Conservation (phyloP, 2,888 invertebrate species). For the Siphlonurus alternatus region DNA sequence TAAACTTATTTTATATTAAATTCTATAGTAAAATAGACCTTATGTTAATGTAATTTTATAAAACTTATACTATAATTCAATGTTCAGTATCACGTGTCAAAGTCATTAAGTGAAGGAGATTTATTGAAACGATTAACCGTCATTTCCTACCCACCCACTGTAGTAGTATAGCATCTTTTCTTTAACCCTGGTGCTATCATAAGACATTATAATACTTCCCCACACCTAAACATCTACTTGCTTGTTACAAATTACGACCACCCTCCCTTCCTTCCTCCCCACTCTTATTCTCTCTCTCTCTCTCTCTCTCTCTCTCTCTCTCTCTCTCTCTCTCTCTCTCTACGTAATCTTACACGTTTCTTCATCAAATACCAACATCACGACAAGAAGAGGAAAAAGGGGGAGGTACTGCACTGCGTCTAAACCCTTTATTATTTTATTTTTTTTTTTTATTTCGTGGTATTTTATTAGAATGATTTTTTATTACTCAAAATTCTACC, state of each 20-base stretch:
- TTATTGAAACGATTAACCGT: not conserved
- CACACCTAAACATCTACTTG: not conserved
- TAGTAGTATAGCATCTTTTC: too few species aligned
- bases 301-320: not conserved
- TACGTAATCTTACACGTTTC: not conserved
- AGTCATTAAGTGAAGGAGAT: constrained; percentile 1
- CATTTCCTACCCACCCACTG: not conserved
- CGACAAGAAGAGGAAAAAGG: not conserved
- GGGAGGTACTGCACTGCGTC: too few species aligned
- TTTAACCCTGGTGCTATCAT: too few species aligned
- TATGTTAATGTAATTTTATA: too few species aligned
- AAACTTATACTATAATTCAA: too few species aligned
- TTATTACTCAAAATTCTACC: not conserved
- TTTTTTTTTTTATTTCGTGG: not conserved
- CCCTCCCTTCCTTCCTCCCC: too few species aligned
- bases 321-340: not conserved
- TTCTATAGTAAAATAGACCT: too few species aligned
- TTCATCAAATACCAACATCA: not conserved
- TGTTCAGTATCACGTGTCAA: constrained; percentile 2
- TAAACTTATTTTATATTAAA: too few species aligned
- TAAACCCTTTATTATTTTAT: too few species aligned
- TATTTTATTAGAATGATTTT: not conserved
- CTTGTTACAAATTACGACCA: not conserved
- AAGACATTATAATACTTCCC: not conserved
- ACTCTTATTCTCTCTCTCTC: not conserved